Evolutionary conservation across 2,113 vertebrate species (phyloP), one percentile per base, ranked within the genome.

Genomic region (Rhinoptilus africanus): DNA sequence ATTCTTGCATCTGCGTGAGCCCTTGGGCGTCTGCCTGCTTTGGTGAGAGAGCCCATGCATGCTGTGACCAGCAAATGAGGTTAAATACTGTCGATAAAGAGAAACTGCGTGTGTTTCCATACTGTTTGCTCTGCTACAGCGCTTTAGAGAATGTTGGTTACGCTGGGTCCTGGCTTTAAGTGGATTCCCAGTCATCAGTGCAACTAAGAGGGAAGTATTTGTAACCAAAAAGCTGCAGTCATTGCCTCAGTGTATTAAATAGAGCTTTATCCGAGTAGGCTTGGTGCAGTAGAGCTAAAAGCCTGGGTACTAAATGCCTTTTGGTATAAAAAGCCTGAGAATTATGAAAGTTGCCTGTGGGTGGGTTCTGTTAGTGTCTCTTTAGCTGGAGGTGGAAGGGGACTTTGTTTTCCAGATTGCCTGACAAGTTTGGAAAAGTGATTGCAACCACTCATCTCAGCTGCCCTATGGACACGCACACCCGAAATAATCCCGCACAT

Each of bases 271-370:
- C 89, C 88, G 74, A 85, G 78, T 6, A 82, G 74, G 50, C 75
- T 78, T 53, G 22, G 62, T 92, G 89, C 71, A 60, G 26, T 4
- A 88, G 66, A 88, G 78, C 90, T 94, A 85, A 92, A 94, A 94
- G 77, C 67, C 54, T 83, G 75, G 78, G 48, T 76, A 23, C 78
- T 69, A 74, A 96, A 88, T 85, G 92, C 67, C 76, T 96, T 78
- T 72, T 64, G 80, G 79, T 92, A 82, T 79, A 92, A 94, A 93
- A 91, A 97, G 88, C 83, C 48, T 89, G 69, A 77, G 73, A 91
- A 62, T 92, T 14, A 63, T 6, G 57, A 39, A 87, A 76, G 76
- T 87, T 92, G 92, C 92, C 86, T 79, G 91, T 95, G 93, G 85
- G 80, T 82, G 95, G 92, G 76, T 91, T 92, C 88, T 92, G 75